Conservation (phyloP, 2,888 invertebrate genomes). For the Chromoteleia sp. region DNA sequence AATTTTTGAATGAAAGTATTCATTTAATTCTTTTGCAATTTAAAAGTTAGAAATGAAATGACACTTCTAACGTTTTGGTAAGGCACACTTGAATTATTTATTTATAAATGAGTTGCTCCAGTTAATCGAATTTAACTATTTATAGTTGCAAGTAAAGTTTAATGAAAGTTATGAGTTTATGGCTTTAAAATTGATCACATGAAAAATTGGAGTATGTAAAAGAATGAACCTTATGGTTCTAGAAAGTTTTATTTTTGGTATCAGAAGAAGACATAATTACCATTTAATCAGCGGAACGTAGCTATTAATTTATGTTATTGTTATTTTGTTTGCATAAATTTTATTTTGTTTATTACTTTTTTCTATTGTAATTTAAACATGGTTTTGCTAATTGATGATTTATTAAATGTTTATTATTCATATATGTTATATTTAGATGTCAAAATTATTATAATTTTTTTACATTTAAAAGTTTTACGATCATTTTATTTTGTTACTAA, state of each 20-base stretch:
- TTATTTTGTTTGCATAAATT: constrained; percentile 40
- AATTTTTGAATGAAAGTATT: no score
- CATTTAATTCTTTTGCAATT: not conserved
- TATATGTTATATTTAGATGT: not conserved
- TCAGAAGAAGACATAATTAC: not conserved
- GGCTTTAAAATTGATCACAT: not conserved
- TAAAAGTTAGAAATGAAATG: not conserved
- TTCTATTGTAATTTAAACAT: not conserved
- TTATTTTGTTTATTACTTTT: constrained; percentile 26
- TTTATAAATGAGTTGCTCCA: not conserved
- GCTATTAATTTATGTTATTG: constrained; percentile 21
- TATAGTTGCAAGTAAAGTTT: not conserved
- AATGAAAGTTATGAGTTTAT: no score
- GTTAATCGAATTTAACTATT: constrained; percentile 3
- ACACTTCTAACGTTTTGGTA: not conserved
- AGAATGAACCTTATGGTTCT: not conserved
- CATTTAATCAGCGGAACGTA: not conserved
- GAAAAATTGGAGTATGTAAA: not conserved
- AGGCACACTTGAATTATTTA: not conserved
- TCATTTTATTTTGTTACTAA: constrained; percentile 23
- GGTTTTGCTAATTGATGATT: not conserved
- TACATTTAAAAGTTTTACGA: not conserved
- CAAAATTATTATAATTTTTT: not conserved
- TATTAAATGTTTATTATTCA: constrained; percentile 8
- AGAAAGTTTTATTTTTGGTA: not conserved